Percentiles rank a stretch among this genome's conserved stretches.
These are phyloP conservation scores for Nephrotoma appendiculata DNA, from an alignment of 2,888 invertebrate species.

Conservation along the genomic window DNA sequence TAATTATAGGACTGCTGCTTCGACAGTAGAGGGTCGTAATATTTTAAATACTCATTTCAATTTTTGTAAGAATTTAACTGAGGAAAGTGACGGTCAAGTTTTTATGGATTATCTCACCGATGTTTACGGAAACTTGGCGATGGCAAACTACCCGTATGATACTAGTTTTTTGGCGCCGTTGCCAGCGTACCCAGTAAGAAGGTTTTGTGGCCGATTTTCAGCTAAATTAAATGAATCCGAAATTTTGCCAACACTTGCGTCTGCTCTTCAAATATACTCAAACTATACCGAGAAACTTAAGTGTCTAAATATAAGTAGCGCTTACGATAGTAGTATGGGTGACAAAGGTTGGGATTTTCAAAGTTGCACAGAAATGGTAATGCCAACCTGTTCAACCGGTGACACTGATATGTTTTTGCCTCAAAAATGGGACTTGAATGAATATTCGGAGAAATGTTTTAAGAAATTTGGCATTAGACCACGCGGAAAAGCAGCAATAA, in stretches of 20 bases:
- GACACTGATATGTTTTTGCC: conserved; percentile 73
- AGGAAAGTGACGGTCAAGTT: conserved; percentile 32
- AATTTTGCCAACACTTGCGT: conserved; percentile 18
- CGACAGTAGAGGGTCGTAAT: conserved; percentile 47
- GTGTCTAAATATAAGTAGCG: conserved; percentile 51
- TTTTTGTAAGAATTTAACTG: conserved; percentile 56
- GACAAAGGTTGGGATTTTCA: conserved; percentile 70
- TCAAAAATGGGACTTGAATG: conserved; percentile 53
- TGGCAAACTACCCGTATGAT: conserved; percentile 91
- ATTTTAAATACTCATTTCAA: conserved; percentile 59
- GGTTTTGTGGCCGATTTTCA: conserved; percentile 41
- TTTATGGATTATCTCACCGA: conserved; percentile 57
- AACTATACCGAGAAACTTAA: conserved; percentile 61
- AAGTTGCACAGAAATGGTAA: conserved; percentile 91
- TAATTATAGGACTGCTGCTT: conserved; percentile 34
- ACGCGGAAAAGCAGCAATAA: conserved; percentile 45
- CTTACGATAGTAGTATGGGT: conserved; percentile 42
- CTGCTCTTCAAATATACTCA: conserved; percentile 56
- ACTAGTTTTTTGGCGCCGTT: conserved; percentile 67
- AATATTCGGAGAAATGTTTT: conserved; percentile 51
- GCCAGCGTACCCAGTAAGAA: conserved; percentile 70
- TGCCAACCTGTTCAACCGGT: conserved; percentile 79
- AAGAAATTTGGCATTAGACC: conserved; percentile 55
- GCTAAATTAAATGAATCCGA: conserved; percentile 12
- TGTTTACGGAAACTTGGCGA: conserved; percentile 68